These are phyloP conservation scores for Beris chalybata DNA, from an alignment of 2,888 invertebrate genomes.

Conservation along the genomic window DNA sequence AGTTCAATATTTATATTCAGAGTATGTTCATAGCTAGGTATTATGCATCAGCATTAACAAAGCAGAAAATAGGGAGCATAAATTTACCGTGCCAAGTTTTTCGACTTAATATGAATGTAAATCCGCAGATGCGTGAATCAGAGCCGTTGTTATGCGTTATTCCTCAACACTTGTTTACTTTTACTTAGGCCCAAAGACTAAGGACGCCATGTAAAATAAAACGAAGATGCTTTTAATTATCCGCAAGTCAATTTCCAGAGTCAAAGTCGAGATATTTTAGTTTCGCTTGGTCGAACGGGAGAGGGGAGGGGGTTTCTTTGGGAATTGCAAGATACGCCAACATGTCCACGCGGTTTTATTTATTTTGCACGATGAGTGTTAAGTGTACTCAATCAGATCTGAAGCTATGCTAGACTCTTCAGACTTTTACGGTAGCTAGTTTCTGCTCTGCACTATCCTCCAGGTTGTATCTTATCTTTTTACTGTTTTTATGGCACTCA, in stretches of 20 bases:
- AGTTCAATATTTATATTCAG: too few species aligned
- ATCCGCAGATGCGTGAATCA: slow-evolving; percentile 18
- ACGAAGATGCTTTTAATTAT: too few species aligned
- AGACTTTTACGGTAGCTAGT: neutral
- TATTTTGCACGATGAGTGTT: neutral
- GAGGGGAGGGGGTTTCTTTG: neutral
- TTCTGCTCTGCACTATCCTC: neutral
- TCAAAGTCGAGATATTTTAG: too few species aligned
- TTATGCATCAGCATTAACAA: too few species aligned
- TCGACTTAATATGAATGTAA: slow-evolving; percentile 21
- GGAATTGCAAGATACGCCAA: slow-evolving; percentile 7
- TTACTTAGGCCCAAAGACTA: too few species aligned
- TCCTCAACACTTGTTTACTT: neutral
- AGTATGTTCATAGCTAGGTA: too few species aligned
- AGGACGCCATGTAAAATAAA: too few species aligned
- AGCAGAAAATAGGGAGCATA: too few species aligned
- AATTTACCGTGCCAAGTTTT: too few species aligned
- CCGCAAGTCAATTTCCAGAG: too few species aligned
- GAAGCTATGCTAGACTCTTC: neutral
- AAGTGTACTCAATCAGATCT: neutral
- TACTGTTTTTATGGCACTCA: neutral
- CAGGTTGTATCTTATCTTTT: slow-evolving; percentile 2
- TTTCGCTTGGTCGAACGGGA: too few species aligned
- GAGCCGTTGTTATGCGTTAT: neutral
- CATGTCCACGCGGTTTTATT: neutral